Percentiles rank a stretch among this genome's conserved stretches.
Evolutionary conservation across 2,888 invertebrate species (phyloP).

Genomic region (Coremacera marginata): DNA sequence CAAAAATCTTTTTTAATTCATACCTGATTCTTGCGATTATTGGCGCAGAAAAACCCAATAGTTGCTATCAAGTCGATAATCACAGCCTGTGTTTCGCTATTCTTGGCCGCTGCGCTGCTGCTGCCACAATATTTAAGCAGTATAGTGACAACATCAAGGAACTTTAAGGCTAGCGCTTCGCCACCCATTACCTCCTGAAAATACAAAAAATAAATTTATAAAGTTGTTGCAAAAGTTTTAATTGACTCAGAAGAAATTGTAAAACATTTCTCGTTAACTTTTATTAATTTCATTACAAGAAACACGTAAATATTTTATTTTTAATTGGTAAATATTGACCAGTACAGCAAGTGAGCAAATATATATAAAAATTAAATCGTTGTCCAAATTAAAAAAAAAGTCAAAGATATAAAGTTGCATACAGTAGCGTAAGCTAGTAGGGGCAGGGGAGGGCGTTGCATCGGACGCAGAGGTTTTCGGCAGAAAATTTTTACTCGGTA

Average conservation of each 20-base stretch:
- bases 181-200: conserved; percentile 66
- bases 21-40: conserved; percentile 68
- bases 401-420: conserved; percentile 54
- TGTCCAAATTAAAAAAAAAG: conserved; percentile 26
- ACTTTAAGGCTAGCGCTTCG: conserved; percentile 64
- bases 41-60: conserved; percentile 68
- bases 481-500: too few relatives aligned
- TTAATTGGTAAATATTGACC: conserved; percentile 54
- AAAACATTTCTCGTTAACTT: background rate
- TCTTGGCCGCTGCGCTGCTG: conserved; percentile 57
- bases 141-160: conserved; percentile 67
- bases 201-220: conserved; percentile 20
- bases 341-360: conserved; percentile 36
- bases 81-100: conserved; percentile 66
- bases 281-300: conserved; percentile 39
- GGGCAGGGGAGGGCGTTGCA: too few relatives aligned
- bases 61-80: conserved; percentile 69
- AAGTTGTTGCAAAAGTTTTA: background rate
- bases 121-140: conserved; percentile 65
- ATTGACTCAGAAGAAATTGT: background rate
- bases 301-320: conserved; percentile 37
- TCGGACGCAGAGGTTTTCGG: too few relatives aligned
- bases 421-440: too few relatives aligned
- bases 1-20: conserved; percentile 23
- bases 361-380: background rate